phyloP scores from a whole-genome alignment of 2,888 invertebrate genomes.

The Iselma pallidipennis region DNA sequence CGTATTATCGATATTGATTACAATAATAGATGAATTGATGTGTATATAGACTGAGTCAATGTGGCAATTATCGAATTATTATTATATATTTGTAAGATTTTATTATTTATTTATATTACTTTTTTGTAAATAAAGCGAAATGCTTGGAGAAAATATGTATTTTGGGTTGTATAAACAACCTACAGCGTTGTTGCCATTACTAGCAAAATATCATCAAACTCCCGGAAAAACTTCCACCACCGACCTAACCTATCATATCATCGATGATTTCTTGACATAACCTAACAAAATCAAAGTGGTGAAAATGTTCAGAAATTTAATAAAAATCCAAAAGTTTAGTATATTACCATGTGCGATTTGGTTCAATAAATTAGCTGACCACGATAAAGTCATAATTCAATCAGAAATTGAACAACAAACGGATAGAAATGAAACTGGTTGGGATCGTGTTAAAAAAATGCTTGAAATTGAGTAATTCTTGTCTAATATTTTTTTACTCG shows the following conservation, averaged over 20 bases:
- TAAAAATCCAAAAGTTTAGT: neutral
- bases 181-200: too few relatives aligned
- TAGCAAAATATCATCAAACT: too few relatives aligned
- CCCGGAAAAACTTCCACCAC: neutral
- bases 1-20: constrained; percentile 52
- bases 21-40: constrained; percentile 33
- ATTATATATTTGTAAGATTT: neutral
- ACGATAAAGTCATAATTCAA: neutral
- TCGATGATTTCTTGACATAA: too few relatives aligned
- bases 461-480: constrained; percentile 57
- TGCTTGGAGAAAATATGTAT: too few relatives aligned
- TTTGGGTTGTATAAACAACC: too few relatives aligned
- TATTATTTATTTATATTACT: neutral
- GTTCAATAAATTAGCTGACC: neutral
- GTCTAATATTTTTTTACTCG: too few relatives aligned
- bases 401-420: neutral
- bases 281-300: neutral
- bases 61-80: neutral
- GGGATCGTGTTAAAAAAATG: constrained; percentile 59
- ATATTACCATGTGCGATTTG: neutral
- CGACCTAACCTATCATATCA: neutral
- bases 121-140: neutral
- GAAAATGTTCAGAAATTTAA: constrained; percentile 12
- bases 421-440: constrained; percentile 52
- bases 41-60: neutral